Percentiles rank a stretch among this genome's conserved stretches.
Conservation (phyloP, 1,140 invertebrate genomes). For the Drosophila azteca region DNA sequence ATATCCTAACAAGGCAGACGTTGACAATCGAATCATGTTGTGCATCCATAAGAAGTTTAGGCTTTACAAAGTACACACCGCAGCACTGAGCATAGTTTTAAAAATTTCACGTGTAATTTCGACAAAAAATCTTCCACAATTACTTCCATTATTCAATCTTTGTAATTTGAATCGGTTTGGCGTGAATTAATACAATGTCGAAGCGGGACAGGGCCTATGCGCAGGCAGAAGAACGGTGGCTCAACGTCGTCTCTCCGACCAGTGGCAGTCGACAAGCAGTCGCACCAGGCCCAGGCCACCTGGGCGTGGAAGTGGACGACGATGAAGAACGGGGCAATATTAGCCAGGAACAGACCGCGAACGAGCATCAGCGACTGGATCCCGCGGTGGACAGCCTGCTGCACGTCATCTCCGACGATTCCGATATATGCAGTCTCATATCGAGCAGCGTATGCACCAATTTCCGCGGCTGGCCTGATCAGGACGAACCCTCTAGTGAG, state of each 20-base stretch:
- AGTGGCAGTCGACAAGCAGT: no score
- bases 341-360: constrained; percentile 32
- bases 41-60: constrained; percentile 22
- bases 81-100: constrained; percentile 46
- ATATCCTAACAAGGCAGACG: constrained; percentile 19
- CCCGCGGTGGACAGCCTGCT: constrained; percentile 59
- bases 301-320: no score
- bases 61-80: constrained; percentile 42
- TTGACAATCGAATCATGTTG: constrained; percentile 40
- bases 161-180: constrained; percentile 3
- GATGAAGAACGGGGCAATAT: no score
- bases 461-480: constrained; percentile 56
- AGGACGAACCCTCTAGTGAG: background rate
- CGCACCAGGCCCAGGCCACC: no score
- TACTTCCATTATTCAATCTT: constrained; percentile 6
- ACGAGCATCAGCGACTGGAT: constrained; percentile 64
- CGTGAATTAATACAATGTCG: constrained; percentile 39
- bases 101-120: constrained; percentile 78
- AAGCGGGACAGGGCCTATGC: constrained; percentile 36
- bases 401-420: constrained; percentile 57
- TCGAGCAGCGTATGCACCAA: constrained; percentile 29
- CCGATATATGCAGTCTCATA: constrained; percentile 61
- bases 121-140: constrained; percentile 31
- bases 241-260: no score
- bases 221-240: background rate